These are phyloP conservation scores for Phymastichus coffea DNA, from an alignment of 1,140 invertebrate species.

Conservation along the genomic window DNA sequence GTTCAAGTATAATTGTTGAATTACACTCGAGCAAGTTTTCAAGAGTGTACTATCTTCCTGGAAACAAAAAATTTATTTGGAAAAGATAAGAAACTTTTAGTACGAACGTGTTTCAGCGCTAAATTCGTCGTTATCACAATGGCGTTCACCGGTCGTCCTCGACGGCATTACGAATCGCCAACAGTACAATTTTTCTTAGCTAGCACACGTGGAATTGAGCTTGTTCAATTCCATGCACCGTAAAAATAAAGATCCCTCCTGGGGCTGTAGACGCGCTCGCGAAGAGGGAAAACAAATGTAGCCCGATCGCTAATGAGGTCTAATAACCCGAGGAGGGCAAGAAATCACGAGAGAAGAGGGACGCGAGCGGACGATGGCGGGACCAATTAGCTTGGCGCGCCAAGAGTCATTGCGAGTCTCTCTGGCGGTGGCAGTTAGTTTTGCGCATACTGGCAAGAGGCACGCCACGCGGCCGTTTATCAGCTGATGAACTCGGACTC, in stretches of 20 bases:
- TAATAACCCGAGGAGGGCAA: slow-evolving; percentile 16
- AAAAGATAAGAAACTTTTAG: no score
- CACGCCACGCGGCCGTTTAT: slow-evolving; percentile 19
- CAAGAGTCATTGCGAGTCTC: slow-evolving; percentile 12
- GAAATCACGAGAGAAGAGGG: slow-evolving; percentile 2
- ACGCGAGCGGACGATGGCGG: neutral
- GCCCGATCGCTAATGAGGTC: slow-evolving; percentile 22
- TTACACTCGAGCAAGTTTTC: no score
- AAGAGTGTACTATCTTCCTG: no score
- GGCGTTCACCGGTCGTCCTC: no score
- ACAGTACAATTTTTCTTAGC: no score
- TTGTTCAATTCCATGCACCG: neutral
- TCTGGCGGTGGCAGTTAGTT: neutral
- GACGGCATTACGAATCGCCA: no score
- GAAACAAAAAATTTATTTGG: no score
- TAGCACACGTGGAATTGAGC: no score
- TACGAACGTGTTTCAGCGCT: no score
- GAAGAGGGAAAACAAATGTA: slow-evolving; percentile 15
- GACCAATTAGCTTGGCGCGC: slow-evolving; percentile 16
- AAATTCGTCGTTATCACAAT: no score
- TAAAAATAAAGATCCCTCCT: neutral
- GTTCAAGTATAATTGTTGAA: no score
- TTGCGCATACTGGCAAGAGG: neutral
- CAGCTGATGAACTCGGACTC: slow-evolving; percentile 5
- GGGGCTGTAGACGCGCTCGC: neutral